Base-by-base conservation (phyloP, 2,797 vertebrate species). In the Tadarida brasiliensis region DNA sequence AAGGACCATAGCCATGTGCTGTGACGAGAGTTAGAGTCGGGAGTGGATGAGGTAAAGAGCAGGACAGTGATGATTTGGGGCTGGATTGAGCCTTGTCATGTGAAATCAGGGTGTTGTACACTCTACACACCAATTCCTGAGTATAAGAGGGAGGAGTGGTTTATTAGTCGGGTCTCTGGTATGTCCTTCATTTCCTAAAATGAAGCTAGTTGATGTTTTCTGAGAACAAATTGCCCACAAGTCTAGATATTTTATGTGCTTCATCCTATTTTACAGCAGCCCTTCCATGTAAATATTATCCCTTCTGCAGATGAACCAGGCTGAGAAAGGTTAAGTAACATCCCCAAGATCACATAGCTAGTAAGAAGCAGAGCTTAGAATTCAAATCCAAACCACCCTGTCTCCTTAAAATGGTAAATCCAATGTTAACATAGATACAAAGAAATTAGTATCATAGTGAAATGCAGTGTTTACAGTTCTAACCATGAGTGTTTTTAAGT, bases 341-440 rank as follows among this genome's bases (percentile, higher is more conserved):
- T n/a, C 59, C 28, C n/a, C 22, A 47, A 91, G 54, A 76, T 70
- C 70, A 65, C 47, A 65, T 5, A 49, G 33, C 26, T 74, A 47
- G 24, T 91, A 76, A 76, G 44, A 90, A 89, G 33, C 47, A 87
- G 87, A 87, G 78, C 68, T 85, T 80, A 85, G 83, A 77, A 91
- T 88, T 90, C 86, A 88, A 39, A 88, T 67, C 30, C 39, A 90
- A 65, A 91, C 28, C 63, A 49, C 44, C 39, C 57, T 61, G 35
- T 94, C 35, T 78, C 39, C 24, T 76, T 88, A 77, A 56, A 24
- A 95, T 63, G 6, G 61, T 84, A 35, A 73, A 81, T 68, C 22
- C 44, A 83, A 22, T 67, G 77, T 87, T 94, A 85, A 70, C 44
- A 67, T 49, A 68, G 28, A 24, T 61, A 47, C 24, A 16, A 68